Conservation (phyloP, 2,888 invertebrate species). For the Nomada goodeniana region DNA sequence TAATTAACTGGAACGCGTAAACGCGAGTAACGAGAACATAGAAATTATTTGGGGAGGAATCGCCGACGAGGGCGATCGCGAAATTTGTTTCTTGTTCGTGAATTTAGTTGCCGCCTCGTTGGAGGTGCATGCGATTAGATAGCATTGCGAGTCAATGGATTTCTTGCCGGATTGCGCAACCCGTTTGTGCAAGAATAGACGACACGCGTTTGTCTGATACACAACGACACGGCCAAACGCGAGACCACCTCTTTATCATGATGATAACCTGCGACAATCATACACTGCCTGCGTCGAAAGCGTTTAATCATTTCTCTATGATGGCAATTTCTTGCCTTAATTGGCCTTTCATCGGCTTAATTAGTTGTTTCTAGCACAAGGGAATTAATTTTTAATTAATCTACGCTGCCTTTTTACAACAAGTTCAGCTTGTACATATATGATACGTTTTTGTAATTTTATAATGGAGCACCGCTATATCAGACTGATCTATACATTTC, state of each 20-base stretch:
- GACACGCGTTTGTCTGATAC: neutral
- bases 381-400: slow-evolving; percentile 6
- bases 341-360: slow-evolving; percentile 30
- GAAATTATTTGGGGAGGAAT: neutral
- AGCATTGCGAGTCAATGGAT: neutral
- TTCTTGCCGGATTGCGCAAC: slow-evolving; percentile 15
- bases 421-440: too few relatives aligned
- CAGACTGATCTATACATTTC: too few relatives aligned
- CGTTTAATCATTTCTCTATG: slow-evolving; percentile 20
- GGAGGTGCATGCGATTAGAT: neutral
- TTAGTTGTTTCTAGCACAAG: slow-evolving; percentile 5
- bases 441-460: neutral
- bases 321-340: slow-evolving; percentile 14
- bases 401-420: too few relatives aligned
- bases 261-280: slow-evolving; percentile 21
- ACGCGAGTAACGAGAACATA: neutral
- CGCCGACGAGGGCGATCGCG: slow-evolving; percentile 21
- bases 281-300: slow-evolving; percentile 5
- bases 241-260: slow-evolving; percentile 28
- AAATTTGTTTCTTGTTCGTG: slow-evolving; percentile 1
- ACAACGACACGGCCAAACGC: slow-evolving; percentile 3
- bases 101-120: neutral
- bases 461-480: too few relatives aligned
- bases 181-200: neutral
- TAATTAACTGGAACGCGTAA: neutral